Percentiles rank a stretch among this genome's conserved stretches.
phyloP scores from a whole-genome alignment of 2,113 vertebrate genomes.

The Paradoxurus hermaphroditus region DNA sequence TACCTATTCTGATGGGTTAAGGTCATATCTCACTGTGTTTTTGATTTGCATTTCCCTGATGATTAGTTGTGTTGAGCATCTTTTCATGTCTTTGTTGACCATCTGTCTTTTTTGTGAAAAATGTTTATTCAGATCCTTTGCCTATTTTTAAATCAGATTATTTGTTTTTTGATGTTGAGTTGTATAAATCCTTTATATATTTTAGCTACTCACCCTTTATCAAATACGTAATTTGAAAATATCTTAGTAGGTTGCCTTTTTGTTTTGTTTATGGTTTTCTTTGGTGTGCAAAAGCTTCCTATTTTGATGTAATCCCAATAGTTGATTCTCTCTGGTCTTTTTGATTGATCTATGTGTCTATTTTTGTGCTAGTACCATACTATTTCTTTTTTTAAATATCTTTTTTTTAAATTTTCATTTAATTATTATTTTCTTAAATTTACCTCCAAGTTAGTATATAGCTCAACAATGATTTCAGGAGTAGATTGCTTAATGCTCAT shows the following conservation, averaged over 20 bases:
- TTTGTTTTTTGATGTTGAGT: not conserved
- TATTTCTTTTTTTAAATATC: too few relatives aligned
- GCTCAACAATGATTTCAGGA: too few relatives aligned
- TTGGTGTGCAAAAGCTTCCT: not conserved
- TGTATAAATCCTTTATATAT: not conserved
- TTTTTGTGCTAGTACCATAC: not conserved
- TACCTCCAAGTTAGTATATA: too few relatives aligned
- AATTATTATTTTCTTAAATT: too few relatives aligned
- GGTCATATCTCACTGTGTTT: not conserved
- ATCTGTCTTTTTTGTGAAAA: not conserved
- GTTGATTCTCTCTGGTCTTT: not conserved
- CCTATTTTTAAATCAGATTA: not conserved
- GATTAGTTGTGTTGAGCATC: not conserved
- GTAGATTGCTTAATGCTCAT: too few relatives aligned
- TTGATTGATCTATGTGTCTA: not conserved
- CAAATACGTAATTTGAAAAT: not conserved
- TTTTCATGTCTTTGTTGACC: not conserved
- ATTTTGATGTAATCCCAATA: not conserved
- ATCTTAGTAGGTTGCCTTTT: not conserved
- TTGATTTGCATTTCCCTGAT: not conserved
- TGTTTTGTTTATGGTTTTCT: not conserved
- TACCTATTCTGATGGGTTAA: not conserved
- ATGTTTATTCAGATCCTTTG: not conserved
- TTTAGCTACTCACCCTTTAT: not conserved
- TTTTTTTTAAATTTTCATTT: too few relatives aligned